phyloP scores from a whole-genome alignment of 2,797 vertebrate genomes.

The Apodemus agrarius region DNA sequence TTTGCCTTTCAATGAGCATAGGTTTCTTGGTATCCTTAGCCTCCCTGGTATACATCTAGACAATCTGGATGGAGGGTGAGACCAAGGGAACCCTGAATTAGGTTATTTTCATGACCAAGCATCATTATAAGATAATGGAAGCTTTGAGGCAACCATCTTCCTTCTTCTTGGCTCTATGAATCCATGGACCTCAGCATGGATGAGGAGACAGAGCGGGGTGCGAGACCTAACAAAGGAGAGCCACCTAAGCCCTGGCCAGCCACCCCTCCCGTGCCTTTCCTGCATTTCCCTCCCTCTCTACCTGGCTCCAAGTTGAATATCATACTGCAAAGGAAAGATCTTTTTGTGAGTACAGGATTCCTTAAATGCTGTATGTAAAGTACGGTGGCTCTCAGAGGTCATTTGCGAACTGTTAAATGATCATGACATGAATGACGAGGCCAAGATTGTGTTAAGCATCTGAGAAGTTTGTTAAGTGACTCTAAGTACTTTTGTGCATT shows the following conservation, averaged over 20 bases:
- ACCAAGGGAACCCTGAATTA: constrained; percentile 45
- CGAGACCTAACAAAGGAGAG: not conserved
- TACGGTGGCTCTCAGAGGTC: constrained; percentile 17
- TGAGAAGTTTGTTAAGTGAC: constrained; percentile 28
- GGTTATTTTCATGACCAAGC: constrained; percentile 72
- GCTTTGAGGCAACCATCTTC: constrained; percentile 80
- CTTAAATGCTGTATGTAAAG: constrained; percentile 54
- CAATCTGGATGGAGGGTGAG: constrained; percentile 83
- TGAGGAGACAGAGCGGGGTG: constrained; percentile 85
- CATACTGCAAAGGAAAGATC: not conserved
- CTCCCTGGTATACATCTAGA: constrained; percentile 85
- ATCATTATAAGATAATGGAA: constrained; percentile 5
- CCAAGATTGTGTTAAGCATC: not conserved
- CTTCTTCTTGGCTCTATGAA: not conserved
- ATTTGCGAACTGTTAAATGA: constrained; percentile 4
- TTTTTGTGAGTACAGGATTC: not conserved
- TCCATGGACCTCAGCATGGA: constrained; percentile 82
- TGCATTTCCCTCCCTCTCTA: not conserved
- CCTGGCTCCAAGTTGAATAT: not conserved
- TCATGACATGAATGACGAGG: not conserved
- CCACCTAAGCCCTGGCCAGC: not conserved
- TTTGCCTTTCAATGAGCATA: not conserved
- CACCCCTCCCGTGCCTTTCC: not conserved
- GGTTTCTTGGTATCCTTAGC: constrained; percentile 5
- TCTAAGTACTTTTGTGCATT: not conserved